Base-by-base conservation (phyloP, 2,888 invertebrate genomes). In the Heterodera filipjevi region DNA sequence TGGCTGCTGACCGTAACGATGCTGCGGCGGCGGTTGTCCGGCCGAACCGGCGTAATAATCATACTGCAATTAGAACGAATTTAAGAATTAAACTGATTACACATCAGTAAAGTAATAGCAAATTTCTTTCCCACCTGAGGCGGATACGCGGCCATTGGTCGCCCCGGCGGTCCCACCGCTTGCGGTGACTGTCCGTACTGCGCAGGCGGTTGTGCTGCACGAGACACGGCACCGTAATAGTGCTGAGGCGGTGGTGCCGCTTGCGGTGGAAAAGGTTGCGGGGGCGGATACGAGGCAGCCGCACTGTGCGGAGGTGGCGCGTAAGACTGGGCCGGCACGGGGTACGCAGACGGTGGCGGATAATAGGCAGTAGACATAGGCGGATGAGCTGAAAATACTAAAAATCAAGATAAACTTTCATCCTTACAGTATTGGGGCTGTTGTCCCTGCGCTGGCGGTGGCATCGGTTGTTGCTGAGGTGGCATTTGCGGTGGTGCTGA, bases 131-230 rank as follows among this genome's bases (percentile, higher is more conserved):
- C 35, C 27, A 73, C 74, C 33, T 79, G 76, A 27, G 66, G 71
- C 16, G 79, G 59, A 64, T 79, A 79, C 8, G 22, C 70, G 53
- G 39, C n/a, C 16, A 68, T 66, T 22, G 77, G 77, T n/a, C 53
- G 77, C 14, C 59, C 53, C 22, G 64, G 79, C 32, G 44, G 78
- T 59, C 46, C 71, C 53, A n/a, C 32, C 73, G 76, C 73, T 49
- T 80, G 80, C 35, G 78, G 74, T 59, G 80, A 75, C 46, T 80
- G 80, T 71, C 80, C 76, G 33, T 75, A 71, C 68, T 80, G 72
- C 22, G 39, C 22, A 19, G 39, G 70, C n/a, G 74, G 74, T 35
- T 44, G 33, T 68, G 66, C 76, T 33, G 32, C 27, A 6, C 39
- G 77, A 22, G 76, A 27, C 27, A 30, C 39, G 35, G 39, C 39